These are phyloP conservation scores for Phortica magna DNA, from an alignment of 2,888 invertebrate genomes.

Conservation along the genomic window DNA sequence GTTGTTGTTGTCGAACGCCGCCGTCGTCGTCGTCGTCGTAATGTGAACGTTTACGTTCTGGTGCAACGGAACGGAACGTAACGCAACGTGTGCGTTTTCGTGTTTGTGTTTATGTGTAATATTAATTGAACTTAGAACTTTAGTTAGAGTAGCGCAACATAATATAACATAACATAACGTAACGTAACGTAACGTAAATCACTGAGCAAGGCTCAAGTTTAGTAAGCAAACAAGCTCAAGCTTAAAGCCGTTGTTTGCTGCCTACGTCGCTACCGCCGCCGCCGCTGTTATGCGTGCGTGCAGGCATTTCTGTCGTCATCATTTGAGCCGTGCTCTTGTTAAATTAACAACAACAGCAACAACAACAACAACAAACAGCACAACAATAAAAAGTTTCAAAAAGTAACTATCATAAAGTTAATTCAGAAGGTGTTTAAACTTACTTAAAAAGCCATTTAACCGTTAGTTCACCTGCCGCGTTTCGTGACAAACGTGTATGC, in stretches of 20 bases:
- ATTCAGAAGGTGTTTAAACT: constrained; percentile 26
- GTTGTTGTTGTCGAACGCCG: constrained; percentile 1
- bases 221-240: neutral
- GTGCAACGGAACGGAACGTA: neutral
- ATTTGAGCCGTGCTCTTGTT: neutral
- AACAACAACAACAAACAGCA: constrained; percentile 22
- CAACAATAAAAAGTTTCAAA: constrained; percentile 4
- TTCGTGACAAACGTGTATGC: neutral
- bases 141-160: neutral
- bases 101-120: neutral
- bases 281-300: no score
- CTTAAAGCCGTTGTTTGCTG: neutral
- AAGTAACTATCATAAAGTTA: constrained; percentile 36
- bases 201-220: neutral
- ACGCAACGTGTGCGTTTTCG: neutral
- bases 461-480: neutral
- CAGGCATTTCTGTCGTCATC: no score
- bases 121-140: no score
- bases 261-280: no score
- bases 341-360: neutral
- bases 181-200: no score
- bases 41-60: neutral
- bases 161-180: no score
- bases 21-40: neutral
- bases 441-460: constrained; percentile 46